phyloP scores from a whole-genome alignment of 2,113 vertebrate species.

The Elachura formosa region DNA sequence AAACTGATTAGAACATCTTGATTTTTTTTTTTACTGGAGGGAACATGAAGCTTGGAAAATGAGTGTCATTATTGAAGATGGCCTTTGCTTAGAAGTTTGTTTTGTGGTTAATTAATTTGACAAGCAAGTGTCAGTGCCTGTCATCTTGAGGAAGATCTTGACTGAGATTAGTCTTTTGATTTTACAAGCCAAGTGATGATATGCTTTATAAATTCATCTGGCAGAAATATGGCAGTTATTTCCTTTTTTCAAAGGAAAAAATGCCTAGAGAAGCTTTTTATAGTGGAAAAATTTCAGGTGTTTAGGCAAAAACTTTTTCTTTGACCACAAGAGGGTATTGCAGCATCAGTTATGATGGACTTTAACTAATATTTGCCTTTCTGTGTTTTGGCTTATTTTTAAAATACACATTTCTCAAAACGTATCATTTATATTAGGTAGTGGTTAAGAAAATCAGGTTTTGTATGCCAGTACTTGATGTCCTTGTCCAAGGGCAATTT shows the following conservation, averaged over 20 bases:
- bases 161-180: not conserved
- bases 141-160: not conserved
- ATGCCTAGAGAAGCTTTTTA: not conserved
- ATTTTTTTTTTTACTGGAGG: not conserved
- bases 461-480: not conserved
- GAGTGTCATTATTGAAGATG: not conserved
- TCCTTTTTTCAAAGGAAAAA: not conserved
- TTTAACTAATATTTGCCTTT: not conserved
- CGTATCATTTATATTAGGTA: not conserved
- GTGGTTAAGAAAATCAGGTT: not conserved
- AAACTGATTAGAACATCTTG: not conserved
- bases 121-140: not conserved
- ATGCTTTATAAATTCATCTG: not conserved
- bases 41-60: not conserved
- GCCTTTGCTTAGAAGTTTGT: not conserved
- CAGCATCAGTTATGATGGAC: conserved; percentile 7
- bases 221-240: not conserved
- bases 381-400: not conserved
- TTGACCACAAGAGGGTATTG: conserved; percentile 60
- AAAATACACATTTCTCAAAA: not conserved
- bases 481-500: not conserved
- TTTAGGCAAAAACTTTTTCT: not conserved
- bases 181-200: not conserved
- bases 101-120: not conserved
- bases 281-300: not conserved